Conservation (phyloP, 2,113 vertebrate species). For the Galemys pyrenaicus region DNA sequence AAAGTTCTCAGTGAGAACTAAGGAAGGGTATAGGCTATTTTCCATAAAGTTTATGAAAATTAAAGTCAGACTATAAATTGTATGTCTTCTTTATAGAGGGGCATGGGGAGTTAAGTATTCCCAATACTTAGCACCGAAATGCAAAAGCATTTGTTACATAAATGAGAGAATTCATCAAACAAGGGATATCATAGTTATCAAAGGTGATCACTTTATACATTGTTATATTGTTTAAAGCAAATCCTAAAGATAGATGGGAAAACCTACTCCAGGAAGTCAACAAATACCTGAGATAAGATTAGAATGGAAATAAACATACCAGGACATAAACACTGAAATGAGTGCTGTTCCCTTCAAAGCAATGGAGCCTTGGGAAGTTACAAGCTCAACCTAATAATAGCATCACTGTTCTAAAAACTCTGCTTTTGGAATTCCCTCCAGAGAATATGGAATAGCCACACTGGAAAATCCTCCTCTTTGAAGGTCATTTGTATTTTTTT, state of each 20-base stretch:
- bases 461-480: conserved; percentile 45
- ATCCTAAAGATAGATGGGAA: not conserved
- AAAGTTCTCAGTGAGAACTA: not conserved
- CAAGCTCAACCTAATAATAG: conserved; percentile 5
- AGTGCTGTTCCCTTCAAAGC: not conserved
- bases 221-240: not conserved
- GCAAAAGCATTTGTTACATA: not conserved
- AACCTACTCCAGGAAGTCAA: not conserved
- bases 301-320: not conserved
- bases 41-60: not conserved
- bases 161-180: not conserved
- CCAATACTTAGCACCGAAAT: not conserved
- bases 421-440: conserved; percentile 40
- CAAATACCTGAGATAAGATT: not conserved
- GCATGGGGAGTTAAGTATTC: not conserved
- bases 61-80: not conserved
- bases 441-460: not conserved
- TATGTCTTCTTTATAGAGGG: not conserved
- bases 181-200: not conserved
- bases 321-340: not conserved
- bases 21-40: not conserved
- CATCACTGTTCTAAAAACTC: not conserved
- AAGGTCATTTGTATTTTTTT: conserved; percentile 52
- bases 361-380: not conserved
- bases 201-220: not conserved